Evolutionary conservation across 1,140 invertebrate genomes (phyloP).

Genomic region (Drosophila funebris): DNA sequence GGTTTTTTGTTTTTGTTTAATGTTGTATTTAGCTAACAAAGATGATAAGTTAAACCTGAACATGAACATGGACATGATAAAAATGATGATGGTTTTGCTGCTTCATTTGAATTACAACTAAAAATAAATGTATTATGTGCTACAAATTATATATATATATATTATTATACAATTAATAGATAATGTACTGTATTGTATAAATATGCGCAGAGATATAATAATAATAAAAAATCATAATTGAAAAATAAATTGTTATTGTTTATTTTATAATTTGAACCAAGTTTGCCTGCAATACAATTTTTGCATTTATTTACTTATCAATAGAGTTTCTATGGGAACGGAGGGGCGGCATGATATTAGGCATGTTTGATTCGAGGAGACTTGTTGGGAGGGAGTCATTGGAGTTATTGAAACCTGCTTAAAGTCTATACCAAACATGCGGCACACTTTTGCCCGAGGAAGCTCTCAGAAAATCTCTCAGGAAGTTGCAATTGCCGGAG

Average conservation of each 20-base stretch:
- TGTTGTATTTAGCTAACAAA: slow-evolving; percentile 57
- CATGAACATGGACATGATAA: slow-evolving; percentile 36
- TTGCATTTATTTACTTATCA: slow-evolving; percentile 37
- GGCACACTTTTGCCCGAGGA: slow-evolving; percentile 16
- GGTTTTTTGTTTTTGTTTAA: slow-evolving; percentile 11
- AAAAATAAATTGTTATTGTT: slow-evolving; percentile 43
- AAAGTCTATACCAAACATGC: slow-evolving; percentile 13
- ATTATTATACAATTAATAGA: slow-evolving; percentile 28
- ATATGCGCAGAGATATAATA: slow-evolving; percentile 62
- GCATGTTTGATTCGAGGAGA: slow-evolving; percentile 2
- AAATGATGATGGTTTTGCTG: slow-evolving; percentile 44
- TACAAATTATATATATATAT: slow-evolving; percentile 37
- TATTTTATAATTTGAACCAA: slow-evolving; percentile 54
- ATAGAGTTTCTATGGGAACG: slow-evolving; percentile 14
- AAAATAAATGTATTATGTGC: slow-evolving; percentile 54
- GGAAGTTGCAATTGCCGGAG: slow-evolving; percentile 30
- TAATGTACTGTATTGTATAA: slow-evolving; percentile 67
- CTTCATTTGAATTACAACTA: slow-evolving; percentile 67
- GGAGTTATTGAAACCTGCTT: slow-evolving; percentile 46
- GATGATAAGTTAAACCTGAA: slow-evolving; percentile 33
- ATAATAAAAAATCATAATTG: slow-evolving; percentile 43
- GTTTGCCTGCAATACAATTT: slow-evolving; percentile 43
- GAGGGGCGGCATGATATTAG: slow-evolving; percentile 29
- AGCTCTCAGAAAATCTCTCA: slow-evolving; percentile 18
- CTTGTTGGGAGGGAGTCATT: not conserved